phyloP scores from a whole-genome alignment of 2,113 vertebrate species.

The Pitta sordida region DNA sequence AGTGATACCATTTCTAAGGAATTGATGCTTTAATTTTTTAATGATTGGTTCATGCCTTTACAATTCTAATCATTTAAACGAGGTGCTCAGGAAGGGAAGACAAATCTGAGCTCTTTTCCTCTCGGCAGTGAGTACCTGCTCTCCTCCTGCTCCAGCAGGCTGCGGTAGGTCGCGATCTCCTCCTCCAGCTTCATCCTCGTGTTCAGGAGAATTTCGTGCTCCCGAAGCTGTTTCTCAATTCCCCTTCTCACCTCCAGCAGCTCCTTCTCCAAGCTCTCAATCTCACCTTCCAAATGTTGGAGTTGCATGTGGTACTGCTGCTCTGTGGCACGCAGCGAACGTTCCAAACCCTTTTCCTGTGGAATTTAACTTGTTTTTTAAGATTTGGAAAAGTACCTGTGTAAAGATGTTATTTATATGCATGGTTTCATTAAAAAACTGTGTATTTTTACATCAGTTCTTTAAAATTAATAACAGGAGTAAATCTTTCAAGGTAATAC shows the following conservation, averaged over 20 bases:
- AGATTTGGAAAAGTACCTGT: neutral
- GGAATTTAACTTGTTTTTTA: neutral
- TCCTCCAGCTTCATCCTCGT: constrained; percentile 93
- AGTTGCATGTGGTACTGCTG: constrained; percentile 86
- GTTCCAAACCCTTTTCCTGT: constrained; percentile 90
- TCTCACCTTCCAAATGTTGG: constrained; percentile 82
- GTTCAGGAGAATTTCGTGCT: constrained; percentile 89
- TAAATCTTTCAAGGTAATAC: neutral
- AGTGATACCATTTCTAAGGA: neutral
- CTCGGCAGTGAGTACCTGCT: constrained; percentile 76
- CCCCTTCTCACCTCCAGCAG: constrained; percentile 83
- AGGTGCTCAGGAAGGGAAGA: neutral
- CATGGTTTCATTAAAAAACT: neutral
- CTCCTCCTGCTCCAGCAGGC: constrained; percentile 89
- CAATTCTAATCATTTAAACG: neutral
- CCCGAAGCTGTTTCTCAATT: constrained; percentile 85
- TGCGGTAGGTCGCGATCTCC: constrained; percentile 91
- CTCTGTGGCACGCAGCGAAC: constrained; percentile 82
- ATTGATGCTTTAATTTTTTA: neutral
- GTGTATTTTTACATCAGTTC: neutral
- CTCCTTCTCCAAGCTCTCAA: constrained; percentile 84
- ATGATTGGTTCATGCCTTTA: neutral
- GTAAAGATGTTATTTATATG: neutral
- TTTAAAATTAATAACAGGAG: neutral
- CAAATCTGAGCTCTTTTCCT: neutral